Conservation (phyloP, 1,140 invertebrate genomes). For the Calephelis virginiensis region DNA sequence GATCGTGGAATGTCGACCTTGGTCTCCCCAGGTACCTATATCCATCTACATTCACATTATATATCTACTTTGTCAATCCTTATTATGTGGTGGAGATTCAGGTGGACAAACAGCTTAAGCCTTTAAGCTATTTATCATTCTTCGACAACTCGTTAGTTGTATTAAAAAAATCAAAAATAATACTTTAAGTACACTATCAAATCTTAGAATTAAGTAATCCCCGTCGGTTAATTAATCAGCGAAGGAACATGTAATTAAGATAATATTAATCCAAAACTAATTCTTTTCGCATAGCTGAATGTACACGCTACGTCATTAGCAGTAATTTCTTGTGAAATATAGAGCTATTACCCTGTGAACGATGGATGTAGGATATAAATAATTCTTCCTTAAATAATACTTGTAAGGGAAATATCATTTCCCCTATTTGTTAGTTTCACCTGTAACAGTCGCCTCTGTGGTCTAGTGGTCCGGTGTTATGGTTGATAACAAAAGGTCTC, state of each 20-base stretch:
- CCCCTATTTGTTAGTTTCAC: neutral
- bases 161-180: neutral
- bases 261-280: slow-evolving; percentile 14
- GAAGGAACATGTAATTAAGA: slow-evolving; percentile 1
- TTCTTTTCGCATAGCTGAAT: slow-evolving; percentile 14
- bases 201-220: neutral
- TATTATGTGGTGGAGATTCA: too few relatives aligned
- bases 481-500: too few relatives aligned
- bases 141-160: neutral
- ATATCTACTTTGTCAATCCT: too few relatives aligned
- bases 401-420: neutral
- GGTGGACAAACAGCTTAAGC: neutral
- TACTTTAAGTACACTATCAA: neutral
- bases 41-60: too few relatives aligned
- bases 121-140: neutral
- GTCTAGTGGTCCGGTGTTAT: too few relatives aligned
- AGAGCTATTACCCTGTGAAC: slow-evolving; percentile 4
- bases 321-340: slow-evolving; percentile 5
- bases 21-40: too few relatives aligned
- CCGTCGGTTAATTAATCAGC: neutral
- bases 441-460: too few relatives aligned
- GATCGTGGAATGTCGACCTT: too few relatives aligned
- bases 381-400: neutral
- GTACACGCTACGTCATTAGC: slow-evolving; percentile 13
- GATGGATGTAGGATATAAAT: slow-evolving; percentile 6